A percentile compares a stretch with the other conserved stretches of the same genome.
phyloP scores from a whole-genome alignment of 2,797 vertebrate species.

The Sciaenops ocellatus region DNA sequence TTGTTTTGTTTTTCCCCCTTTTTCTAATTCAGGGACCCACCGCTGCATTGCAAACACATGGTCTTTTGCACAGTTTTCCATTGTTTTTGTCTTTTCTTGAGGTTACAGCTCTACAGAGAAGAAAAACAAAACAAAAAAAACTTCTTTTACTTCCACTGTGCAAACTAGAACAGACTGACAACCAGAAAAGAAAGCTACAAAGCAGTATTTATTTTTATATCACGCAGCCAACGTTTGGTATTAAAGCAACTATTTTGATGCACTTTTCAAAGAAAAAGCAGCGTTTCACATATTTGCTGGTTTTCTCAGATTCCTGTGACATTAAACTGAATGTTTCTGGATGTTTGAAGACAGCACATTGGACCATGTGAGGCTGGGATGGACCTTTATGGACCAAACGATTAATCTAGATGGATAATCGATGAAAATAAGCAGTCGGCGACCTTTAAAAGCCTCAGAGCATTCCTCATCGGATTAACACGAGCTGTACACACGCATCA shows the following conservation, averaged over 20 bases:
- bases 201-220: background rate
- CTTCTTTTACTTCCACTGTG: background rate
- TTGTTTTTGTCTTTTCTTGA: constrained; percentile 6
- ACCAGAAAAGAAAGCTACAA: background rate
- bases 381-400: background rate
- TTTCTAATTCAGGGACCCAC: background rate
- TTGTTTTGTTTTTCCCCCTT: background rate
- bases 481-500: constrained; percentile 22
- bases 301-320: background rate
- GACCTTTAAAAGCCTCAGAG: constrained; percentile 9
- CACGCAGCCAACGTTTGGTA: background rate
- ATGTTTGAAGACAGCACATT: background rate
- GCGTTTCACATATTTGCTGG: background rate
- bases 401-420: background rate
- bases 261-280: background rate
- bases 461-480: constrained; percentile 11
- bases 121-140: background rate
- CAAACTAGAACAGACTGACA: background rate
- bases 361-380: background rate
- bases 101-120: background rate
- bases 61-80: background rate
- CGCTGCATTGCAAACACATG: background rate
- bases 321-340: background rate
- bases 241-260: background rate
- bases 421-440: background rate